Percentiles rank a stretch among this genome's conserved stretches.
Evolutionary conservation across 2,888 invertebrate genomes (phyloP).

Genomic region (Balanococcus diminutus): DNA sequence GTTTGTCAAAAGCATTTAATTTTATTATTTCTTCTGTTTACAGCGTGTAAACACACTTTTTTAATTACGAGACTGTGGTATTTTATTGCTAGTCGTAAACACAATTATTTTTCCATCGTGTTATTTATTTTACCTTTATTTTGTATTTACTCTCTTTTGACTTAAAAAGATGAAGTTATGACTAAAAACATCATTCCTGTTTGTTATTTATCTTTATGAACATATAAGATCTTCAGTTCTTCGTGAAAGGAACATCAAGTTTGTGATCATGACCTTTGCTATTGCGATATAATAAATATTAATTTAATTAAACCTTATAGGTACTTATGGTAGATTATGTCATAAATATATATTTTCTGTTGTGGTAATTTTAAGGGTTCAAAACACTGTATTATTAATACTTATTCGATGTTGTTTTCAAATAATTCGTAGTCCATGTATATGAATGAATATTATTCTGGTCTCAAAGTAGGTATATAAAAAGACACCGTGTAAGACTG

Average conservation of each 20-base stretch:
- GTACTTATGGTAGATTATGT: constrained; percentile 8
- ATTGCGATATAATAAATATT: neutral
- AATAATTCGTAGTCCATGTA: neutral
- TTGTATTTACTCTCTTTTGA: constrained; percentile 37
- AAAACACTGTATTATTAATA: neutral
- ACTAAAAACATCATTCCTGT: constrained; percentile 48
- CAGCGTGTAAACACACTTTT: constrained; percentile 13
- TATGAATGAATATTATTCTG: neutral
- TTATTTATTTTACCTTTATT: constrained; percentile 42
- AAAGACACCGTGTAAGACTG: constrained; percentile 40
- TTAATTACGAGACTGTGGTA: constrained; percentile 54
- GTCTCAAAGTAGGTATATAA: constrained; percentile 41
- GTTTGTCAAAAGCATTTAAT: constrained; percentile 52
- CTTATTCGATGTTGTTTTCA: neutral
- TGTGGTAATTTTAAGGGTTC: constrained; percentile 22
- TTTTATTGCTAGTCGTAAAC: constrained; percentile 54
- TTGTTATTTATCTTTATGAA: constrained; percentile 8
- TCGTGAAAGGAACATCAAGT: neutral
- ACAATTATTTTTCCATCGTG: constrained; percentile 49
- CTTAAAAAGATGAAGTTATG: constrained; percentile 16
- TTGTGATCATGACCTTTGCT: neutral
- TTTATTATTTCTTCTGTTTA: constrained; percentile 41
- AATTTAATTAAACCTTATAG: neutral
- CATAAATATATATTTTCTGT: constrained; percentile 12
- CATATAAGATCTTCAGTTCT: neutral